Percentiles rank a stretch among this genome's conserved stretches.
These are phyloP conservation scores for Hypsopygia costalis DNA, from an alignment of 2,888 invertebrate species.

Conservation along the genomic window DNA sequence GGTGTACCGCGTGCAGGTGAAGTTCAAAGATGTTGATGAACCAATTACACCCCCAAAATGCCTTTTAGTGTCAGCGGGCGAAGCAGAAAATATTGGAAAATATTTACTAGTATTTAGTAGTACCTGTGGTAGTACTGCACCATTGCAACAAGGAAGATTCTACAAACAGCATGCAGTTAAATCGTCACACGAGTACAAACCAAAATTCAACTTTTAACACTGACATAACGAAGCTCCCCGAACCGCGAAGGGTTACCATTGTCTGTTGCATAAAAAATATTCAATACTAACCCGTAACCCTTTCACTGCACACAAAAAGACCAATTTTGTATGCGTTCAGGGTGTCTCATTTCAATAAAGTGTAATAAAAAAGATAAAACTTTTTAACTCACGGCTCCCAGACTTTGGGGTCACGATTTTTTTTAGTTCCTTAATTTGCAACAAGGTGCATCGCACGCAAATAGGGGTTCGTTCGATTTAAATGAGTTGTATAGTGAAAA, in stretches of 20 bases:
- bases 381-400: conserved; percentile 68
- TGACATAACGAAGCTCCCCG: conserved; percentile 65
- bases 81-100: too few relatives aligned
- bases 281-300: conserved; percentile 60
- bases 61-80: too few relatives aligned
- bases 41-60: too few relatives aligned
- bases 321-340: conserved; percentile 75
- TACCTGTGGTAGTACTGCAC: too few relatives aligned
- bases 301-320: conserved; percentile 63
- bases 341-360: conserved; percentile 80
- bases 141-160: too few relatives aligned
- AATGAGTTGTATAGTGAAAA: conserved; percentile 72
- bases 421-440: conserved; percentile 75
- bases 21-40: too few relatives aligned
- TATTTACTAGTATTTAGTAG: too few relatives aligned
- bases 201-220: conserved; percentile 67
- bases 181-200: conserved; percentile 29
- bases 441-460: conserved; percentile 76
- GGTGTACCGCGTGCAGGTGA: too few relatives aligned
- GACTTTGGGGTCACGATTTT: conserved; percentile 73
- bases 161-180: too few relatives aligned
- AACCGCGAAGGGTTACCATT: conserved; percentile 59
- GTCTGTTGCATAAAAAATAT: conserved; percentile 39
- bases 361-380: conserved; percentile 70
- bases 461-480: conserved; percentile 67